phyloP scores from a whole-genome alignment of 2,888 invertebrate genomes.

The Drosophila hawaiiensis region DNA sequence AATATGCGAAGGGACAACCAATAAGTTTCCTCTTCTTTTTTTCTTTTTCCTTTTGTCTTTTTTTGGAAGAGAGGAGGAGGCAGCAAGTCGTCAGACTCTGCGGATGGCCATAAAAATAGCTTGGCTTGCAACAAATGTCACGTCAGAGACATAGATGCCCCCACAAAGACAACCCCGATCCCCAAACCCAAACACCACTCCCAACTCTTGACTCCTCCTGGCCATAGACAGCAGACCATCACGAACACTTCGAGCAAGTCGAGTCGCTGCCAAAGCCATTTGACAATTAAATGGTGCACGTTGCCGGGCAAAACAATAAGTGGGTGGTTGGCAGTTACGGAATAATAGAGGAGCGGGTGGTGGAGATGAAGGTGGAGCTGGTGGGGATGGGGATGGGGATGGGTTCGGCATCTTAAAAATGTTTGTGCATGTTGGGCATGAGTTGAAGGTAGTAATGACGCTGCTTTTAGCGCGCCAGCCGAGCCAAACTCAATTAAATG shows the following conservation, averaged over 20 bases:
- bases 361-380: neutral
- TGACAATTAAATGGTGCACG: conserved; percentile 77
- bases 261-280: conserved; percentile 52
- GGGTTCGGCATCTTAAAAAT: conserved; percentile 69
- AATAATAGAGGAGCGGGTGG: neutral
- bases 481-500: conserved; percentile 79
- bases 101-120: conserved; percentile 63
- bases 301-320: conserved; percentile 63
- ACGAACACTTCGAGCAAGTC: conserved; percentile 4
- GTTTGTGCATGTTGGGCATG: conserved; percentile 16
- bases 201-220: neutral
- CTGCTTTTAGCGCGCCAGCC: conserved; percentile 72
- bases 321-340: conserved; percentile 5
- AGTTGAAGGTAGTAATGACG: conserved; percentile 68
- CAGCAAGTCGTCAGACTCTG: conserved; percentile 10
- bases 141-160: conserved; percentile 42
- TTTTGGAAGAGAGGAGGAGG: neutral
- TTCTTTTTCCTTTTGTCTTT: neutral
- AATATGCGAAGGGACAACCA: conserved; percentile 17
- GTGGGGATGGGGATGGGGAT: neutral
- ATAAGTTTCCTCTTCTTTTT: conserved; percentile 19
- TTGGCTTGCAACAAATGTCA: conserved; percentile 66
- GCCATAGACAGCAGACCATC: neutral
- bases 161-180: neutral
- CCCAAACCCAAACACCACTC: neutral